Base-by-base conservation (phyloP, 1,140 invertebrate genomes). In the Eumeta japonica region DNA sequence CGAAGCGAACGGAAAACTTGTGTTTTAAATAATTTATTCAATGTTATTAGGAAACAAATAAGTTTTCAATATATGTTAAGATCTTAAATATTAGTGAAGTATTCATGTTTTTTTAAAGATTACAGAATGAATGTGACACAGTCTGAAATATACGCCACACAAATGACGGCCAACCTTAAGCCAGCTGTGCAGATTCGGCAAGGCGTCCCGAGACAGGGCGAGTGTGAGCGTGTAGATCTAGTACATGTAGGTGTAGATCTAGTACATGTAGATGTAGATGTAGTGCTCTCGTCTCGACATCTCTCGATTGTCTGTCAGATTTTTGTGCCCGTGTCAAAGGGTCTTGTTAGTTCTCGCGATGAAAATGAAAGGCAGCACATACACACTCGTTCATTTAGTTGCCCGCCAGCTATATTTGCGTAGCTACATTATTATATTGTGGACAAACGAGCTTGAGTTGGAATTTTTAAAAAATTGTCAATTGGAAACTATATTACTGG, bases 241-340 rank as follows among this genome's bases (percentile, higher is more conserved):
- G n/a, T n/a, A n/a, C n/a, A n/a, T n/a, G n/a, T n/a, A n/a, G n/a
- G n/a, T n/a, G n/a, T n/a, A n/a, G n/a, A n/a, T n/a, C n/a, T n/a
- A n/a, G n/a, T n/a, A n/a, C n/a, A n/a, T n/a, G n/a, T n/a, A n/a
- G n/a, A n/a, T n/a, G n/a, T n/a, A n/a, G n/a, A n/a, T n/a, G n/a
- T 2, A 29, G 27, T 14, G 29, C 32, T 39, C 40, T 37, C 40
- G 40, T 35, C 34, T 42, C 16, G 39, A 35, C 38, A 32, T 35
- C 27, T 39, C 41, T 47, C 41, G 40, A 41, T 33, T 9, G 37
- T 41, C 18, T 37, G 40, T 47, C 37, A 41, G 45, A 43, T 43
- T 46, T 42, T 46, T 37, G 39, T 37, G 35, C 24, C 32, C 39
- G 39, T 41, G 43, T 37, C 37, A 45, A 45, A 46, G 35, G 35